These are phyloP conservation scores for Tachyglossus aculeatus DNA, from an alignment of 2,797 vertebrate genomes.

Conservation along the genomic window DNA sequence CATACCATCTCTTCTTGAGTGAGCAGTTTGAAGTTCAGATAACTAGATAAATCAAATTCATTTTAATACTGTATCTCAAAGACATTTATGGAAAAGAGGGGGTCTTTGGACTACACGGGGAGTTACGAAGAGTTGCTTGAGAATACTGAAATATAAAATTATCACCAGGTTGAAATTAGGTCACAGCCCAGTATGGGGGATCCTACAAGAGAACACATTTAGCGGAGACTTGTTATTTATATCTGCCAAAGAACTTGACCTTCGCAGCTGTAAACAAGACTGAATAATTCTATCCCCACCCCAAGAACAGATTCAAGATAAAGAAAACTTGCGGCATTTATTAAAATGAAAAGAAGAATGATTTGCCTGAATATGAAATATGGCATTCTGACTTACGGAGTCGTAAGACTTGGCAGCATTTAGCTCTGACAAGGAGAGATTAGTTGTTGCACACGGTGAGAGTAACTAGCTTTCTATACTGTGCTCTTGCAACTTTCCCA, in stretches of 20 bases:
- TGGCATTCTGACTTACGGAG: neutral
- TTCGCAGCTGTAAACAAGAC: slow-evolving; percentile 59
- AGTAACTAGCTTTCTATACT: slow-evolving; percentile 39
- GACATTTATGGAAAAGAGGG: no score
- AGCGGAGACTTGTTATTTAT: slow-evolving; percentile 42
- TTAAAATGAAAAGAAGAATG: slow-evolving; percentile 38
- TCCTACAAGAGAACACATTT: slow-evolving; percentile 17
- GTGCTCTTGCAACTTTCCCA: slow-evolving; percentile 16
- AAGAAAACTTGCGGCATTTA: slow-evolving; percentile 52
- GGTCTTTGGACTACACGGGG: no score
- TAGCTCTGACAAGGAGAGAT: slow-evolving; percentile 46
- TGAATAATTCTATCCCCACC: slow-evolving; percentile 49
- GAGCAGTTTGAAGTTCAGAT: no score
- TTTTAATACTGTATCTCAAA: no score
- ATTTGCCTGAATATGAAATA: slow-evolving; percentile 41
- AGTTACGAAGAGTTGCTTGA: slow-evolving; percentile 8
- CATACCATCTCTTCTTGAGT: no score
- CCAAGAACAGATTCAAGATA: slow-evolving; percentile 45
- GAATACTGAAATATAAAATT: slow-evolving; percentile 4
- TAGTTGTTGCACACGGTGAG: slow-evolving; percentile 41
- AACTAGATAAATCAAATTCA: no score
- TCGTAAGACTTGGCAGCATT: slow-evolving; percentile 12
- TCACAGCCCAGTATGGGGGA: slow-evolving; percentile 28
- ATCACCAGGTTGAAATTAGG: slow-evolving; percentile 47
- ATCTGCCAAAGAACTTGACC: slow-evolving; percentile 51